phyloP scores from a whole-genome alignment of 1,140 invertebrate species.

The Drosophila virilis region DNA sequence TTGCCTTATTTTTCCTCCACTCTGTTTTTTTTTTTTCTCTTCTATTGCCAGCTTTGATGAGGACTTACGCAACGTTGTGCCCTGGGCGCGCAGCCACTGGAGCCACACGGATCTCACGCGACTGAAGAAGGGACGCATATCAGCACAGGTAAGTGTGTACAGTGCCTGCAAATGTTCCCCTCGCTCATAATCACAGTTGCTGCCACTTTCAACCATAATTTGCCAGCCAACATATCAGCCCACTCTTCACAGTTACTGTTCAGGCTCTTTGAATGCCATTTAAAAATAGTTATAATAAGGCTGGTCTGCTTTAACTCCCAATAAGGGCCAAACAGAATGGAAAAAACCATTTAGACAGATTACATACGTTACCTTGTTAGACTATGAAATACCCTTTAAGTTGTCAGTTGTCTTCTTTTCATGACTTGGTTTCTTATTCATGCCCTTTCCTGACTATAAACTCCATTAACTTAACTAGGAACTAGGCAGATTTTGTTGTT shows the following conservation, averaged over 20 bases:
- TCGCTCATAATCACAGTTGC: not conserved
- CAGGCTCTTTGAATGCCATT: not conserved
- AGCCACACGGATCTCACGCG: conserved; percentile 94
- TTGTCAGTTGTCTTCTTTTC: no score
- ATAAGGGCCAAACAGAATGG: no score
- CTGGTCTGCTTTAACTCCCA: no score
- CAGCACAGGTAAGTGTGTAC: conserved; percentile 88
- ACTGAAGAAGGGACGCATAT: conserved; percentile 93
- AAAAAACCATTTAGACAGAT: no score
- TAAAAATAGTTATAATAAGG: no score
- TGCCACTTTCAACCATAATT: conserved; percentile 5
- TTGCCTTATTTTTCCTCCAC: conserved; percentile 2
- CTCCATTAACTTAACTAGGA: no score
- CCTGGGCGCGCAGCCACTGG: conserved; percentile 91
- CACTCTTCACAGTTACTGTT: not conserved
- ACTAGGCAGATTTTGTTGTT: no score
- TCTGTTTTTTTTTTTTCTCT: conserved; percentile 17
- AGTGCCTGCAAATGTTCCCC: not conserved
- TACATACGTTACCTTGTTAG: no score
- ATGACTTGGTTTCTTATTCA: no score
- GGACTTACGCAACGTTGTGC: conserved; percentile 90
- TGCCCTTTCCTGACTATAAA: no score
- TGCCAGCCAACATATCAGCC: not conserved
- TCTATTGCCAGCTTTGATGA: conserved; percentile 86
- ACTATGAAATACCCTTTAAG: no score